Evolutionary conservation across 1,140 invertebrate genomes (phyloP).

Genomic region (Saccostrea cuccullata): DNA sequence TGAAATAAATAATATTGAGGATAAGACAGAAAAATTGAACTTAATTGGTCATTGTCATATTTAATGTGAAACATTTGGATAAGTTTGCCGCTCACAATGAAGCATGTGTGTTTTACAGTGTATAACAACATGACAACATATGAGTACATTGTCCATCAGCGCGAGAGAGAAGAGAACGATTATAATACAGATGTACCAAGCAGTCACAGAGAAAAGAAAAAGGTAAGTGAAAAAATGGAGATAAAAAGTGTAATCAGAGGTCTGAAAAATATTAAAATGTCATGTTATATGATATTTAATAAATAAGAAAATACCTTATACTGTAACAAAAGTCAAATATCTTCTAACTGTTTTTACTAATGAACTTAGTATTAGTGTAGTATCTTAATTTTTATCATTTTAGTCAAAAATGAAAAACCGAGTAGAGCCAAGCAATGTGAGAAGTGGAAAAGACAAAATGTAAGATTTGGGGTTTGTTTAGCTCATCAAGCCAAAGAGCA

Average conservation of each 20-base stretch:
- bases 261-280: not conserved
- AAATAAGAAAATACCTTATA: no score
- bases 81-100: no score
- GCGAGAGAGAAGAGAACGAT: conserved; percentile 64
- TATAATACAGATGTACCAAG: conserved; percentile 22
- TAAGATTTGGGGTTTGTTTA: not conserved
- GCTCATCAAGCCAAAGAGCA: no score
- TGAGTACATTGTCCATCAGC: conserved; percentile 71
- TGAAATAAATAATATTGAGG: no score
- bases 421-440: conserved; percentile 29
- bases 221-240: not conserved
- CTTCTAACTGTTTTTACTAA: no score
- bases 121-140: conserved; percentile 71
- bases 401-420: conserved; percentile 24
- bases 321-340: no score
- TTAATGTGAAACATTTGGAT: no score
- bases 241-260: not conserved
- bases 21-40: no score
- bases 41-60: no score
- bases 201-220: conserved; percentile 29
- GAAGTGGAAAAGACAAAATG: conserved; percentile 34
- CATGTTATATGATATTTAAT: not conserved
- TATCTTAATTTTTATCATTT: not conserved
- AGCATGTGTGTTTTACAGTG: conserved; percentile 58
- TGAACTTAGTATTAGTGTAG: no score